Evolutionary conservation across 2,113 vertebrate genomes (phyloP).

Genomic region (Promerops cafer): DNA sequence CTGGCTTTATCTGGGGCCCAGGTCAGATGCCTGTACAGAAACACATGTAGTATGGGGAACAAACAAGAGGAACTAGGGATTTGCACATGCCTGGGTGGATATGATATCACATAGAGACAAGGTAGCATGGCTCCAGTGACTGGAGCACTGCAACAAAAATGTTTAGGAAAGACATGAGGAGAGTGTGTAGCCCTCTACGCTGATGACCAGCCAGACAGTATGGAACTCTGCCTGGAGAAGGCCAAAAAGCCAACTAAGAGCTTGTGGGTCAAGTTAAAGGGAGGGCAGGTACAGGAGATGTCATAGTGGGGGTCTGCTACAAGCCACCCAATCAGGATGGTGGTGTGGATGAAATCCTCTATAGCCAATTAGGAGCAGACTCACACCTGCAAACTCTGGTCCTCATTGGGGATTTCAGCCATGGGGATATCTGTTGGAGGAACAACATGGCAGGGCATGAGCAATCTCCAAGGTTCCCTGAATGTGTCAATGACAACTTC

Average conservation of each 20-base stretch:
- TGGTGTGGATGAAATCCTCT: background rate
- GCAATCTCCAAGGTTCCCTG: background rate
- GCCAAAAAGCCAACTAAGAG: background rate
- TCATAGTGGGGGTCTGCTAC: background rate
- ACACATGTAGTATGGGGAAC: background rate
- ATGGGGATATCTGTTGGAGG: background rate
- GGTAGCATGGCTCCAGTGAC: background rate
- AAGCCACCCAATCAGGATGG: background rate
- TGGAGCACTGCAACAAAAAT: background rate
- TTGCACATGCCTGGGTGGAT: background rate
- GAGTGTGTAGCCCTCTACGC: background rate
- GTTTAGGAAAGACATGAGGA: background rate
- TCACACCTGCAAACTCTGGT: background rate
- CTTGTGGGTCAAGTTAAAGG: background rate
- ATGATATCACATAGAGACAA: background rate
- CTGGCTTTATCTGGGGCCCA: background rate
- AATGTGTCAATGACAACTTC: background rate
- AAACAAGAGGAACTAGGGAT: background rate
- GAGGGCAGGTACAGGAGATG: background rate
- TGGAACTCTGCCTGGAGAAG: background rate
- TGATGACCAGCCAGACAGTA: background rate
- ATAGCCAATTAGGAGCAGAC: background rate
- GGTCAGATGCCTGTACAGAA: background rate
- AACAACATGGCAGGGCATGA: background rate
- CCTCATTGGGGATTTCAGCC: background rate